Base-by-base conservation (phyloP, 2,113 vertebrate species). In the Lepisosteus osseus region DNA sequence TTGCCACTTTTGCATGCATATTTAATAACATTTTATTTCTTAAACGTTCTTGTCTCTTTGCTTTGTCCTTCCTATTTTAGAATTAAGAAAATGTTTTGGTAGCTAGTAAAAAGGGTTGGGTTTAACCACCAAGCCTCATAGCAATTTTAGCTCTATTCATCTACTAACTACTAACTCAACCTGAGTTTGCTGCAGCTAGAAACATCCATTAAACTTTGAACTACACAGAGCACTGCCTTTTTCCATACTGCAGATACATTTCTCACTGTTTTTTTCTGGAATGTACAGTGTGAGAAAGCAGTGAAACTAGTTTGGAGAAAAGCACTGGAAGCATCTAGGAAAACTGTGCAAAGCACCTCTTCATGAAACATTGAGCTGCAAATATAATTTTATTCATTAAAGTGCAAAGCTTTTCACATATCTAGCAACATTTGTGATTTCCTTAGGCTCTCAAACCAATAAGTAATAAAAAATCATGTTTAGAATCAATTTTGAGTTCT, bases 1-100 rank as follows among this genome's bases (percentile, higher is more conserved):
- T 77, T 72, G 76, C 78, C 78, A 62, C 80, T 80, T 86, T 82
- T 81, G 79, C 84, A 83, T 75, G 79, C 76, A 61, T 83, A 82
- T 82, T 79, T 81, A 75, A 75, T 70, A 69, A 12, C 44, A 13
- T 43, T 66, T 65, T 70, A 29, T 29, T 70, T 61, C 68, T 56
- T 63, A 13, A 51, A 68, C 51, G 29, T 29, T 29, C 29, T 29
- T 29, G n/a, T 42, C 62, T 66, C 12, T 43, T 59, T 1, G 41
- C 62, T 41, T 65, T 65, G 29, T 12, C 17, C 62, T 29, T 65
- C 29, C 29, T 65, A 65, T 65, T 65, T 65, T 65, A 65, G 62
- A 15, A 15, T 65, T 8, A 40, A 40, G 29, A 65, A 65, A 65
- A 65, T 65, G 17, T 65, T 40, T 65, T 41, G 29, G 62, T 29